These are phyloP conservation scores for Danaus chrysippus DNA, from an alignment of 2,888 invertebrate genomes.

Conservation along the genomic window DNA sequence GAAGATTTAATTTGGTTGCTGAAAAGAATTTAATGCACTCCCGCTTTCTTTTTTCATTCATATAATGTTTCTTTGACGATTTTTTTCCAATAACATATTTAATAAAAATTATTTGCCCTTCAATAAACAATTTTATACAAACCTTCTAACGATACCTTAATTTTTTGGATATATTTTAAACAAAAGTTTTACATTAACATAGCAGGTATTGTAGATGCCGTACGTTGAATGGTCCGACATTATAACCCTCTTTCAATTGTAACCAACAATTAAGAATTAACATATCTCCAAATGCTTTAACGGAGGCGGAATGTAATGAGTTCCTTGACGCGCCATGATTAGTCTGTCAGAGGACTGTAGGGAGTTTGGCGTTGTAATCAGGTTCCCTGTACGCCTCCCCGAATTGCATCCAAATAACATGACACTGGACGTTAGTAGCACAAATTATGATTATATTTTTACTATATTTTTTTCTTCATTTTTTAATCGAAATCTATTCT, in stretches of 20 bases:
- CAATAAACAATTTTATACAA: too few species aligned
- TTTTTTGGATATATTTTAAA: too few species aligned
- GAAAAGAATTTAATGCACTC: too few species aligned
- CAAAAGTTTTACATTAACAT: background rate
- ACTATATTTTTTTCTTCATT: background rate
- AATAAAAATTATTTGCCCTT: too few species aligned
- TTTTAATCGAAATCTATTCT: too few species aligned
- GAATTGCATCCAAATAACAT: slow-evolving; percentile 30
- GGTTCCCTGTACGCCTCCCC: slow-evolving; percentile 41
- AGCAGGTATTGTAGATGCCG: background rate
- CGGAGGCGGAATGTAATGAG: slow-evolving; percentile 43
- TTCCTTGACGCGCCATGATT: slow-evolving; percentile 59
- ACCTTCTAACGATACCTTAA: too few species aligned
- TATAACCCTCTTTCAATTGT: slow-evolving; percentile 12
- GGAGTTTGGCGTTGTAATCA: slow-evolving; percentile 55
- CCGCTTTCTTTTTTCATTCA: too few species aligned
- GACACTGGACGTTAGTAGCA: slow-evolving; percentile 31
- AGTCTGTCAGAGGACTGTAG: slow-evolving; percentile 55
- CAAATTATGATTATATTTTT: slow-evolving; percentile 20
- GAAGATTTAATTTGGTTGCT: too few species aligned
- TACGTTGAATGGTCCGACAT: slow-evolving; percentile 3
- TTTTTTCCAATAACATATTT: too few species aligned
- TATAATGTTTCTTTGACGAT: too few species aligned
- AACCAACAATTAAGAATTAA: slow-evolving; percentile 34
- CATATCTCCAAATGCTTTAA: slow-evolving; percentile 32